These are phyloP conservation scores for Ciconia boyciana DNA, from an alignment of 2,113 vertebrate genomes.

Conservation along the genomic window DNA sequence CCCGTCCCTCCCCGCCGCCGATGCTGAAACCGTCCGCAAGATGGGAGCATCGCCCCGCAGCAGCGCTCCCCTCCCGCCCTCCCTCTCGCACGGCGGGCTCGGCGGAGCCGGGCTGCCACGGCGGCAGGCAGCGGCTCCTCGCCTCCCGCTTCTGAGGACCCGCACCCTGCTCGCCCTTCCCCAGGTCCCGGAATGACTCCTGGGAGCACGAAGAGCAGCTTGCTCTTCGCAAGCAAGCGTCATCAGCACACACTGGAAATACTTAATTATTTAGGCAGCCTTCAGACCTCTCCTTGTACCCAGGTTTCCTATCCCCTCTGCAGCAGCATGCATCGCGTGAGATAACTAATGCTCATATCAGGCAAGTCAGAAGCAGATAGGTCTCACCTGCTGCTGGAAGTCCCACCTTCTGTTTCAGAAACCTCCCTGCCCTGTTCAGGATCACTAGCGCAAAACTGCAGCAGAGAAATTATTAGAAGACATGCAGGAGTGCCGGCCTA, in stretches of 20 bases:
- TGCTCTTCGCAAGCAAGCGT: not conserved
- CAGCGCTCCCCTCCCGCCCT: not conserved
- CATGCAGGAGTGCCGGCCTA: not conserved
- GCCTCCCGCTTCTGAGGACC: too few species aligned
- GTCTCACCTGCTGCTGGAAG: not conserved
- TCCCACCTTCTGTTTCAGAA: not conserved
- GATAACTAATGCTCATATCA: rapidly evolving
- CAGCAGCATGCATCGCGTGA: not conserved
- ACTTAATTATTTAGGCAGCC: not conserved
- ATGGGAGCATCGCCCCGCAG: slow-evolving; percentile 25
- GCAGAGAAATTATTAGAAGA: not conserved
- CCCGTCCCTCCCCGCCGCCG: not conserved
- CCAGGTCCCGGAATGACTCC: not conserved
- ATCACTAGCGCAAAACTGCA: not conserved
- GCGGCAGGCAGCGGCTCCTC: not conserved
- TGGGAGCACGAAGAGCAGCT: not conserved
- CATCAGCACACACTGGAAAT: rapidly evolving
- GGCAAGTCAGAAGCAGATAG: not conserved
- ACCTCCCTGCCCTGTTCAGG: not conserved
- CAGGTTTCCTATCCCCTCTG: not conserved
- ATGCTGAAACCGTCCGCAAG: not conserved
- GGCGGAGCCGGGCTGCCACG: not conserved
- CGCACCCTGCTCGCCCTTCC: not conserved
- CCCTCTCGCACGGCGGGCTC: rapidly evolving
- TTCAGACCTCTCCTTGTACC: not conserved